Evolutionary conservation across 2,888 invertebrate genomes (phyloP).

Genomic region (Eristalinus sepulchralis): DNA sequence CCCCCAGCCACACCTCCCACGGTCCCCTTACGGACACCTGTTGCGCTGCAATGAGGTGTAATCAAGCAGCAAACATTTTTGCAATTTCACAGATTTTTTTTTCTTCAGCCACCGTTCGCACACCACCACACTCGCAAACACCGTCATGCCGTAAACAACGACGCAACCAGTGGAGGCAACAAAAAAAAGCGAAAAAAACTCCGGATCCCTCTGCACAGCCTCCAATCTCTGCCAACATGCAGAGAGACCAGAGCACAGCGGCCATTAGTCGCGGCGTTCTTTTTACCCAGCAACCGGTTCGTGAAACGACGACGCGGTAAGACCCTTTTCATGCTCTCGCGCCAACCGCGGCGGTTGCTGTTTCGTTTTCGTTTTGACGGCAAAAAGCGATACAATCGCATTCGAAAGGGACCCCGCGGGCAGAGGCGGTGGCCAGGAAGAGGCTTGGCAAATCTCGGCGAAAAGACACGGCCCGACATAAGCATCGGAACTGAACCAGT

Average conservation of each 20-base stretch:
- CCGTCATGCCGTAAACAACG: no score
- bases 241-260: constrained; percentile 12
- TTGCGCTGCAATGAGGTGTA: constrained; percentile 33
- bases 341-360: neutral
- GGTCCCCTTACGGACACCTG: constrained; percentile 40
- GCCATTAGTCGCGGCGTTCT: constrained; percentile 25
- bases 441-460: constrained; percentile 26
- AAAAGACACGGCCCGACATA: constrained; percentile 22
- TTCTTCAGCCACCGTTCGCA: constrained; percentile 41
- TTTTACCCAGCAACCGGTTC: constrained; percentile 64
- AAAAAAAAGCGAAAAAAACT: constrained; percentile 23
- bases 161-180: no score
- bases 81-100: constrained; percentile 67
- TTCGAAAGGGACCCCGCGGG: constrained; percentile 33
- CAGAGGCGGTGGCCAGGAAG: neutral
- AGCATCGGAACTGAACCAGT: constrained; percentile 65
- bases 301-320: constrained; percentile 26
- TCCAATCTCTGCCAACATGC: constrained; percentile 26
- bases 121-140: constrained; percentile 20
- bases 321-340: constrained; percentile 60
- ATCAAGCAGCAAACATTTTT: constrained; percentile 63
- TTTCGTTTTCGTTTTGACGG: constrained; percentile 27
- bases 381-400: constrained; percentile 49
- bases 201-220: constrained; percentile 38
- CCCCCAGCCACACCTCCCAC: neutral